phyloP scores from a whole-genome alignment of 2,888 invertebrate genomes.

The Hanleya hanleyi region DNA sequence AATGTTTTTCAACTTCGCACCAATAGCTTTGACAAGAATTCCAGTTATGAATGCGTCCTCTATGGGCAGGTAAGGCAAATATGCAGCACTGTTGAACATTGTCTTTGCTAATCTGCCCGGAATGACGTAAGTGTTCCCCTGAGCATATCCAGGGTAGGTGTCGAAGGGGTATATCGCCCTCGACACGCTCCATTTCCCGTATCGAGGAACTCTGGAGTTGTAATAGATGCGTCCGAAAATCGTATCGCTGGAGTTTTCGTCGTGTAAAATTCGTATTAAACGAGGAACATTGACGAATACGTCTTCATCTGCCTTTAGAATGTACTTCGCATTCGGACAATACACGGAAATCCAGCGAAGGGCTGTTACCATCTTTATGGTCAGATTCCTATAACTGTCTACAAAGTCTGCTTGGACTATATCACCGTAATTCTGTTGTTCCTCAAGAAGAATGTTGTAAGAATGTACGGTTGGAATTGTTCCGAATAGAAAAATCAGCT shows the following conservation, averaged over 20 bases:
- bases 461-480: not conserved
- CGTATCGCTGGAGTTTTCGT: not conserved
- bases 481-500: not conserved
- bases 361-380: not conserved
- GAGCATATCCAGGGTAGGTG: slow-evolving; percentile 12
- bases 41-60: slow-evolving; percentile 18
- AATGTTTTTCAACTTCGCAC: not conserved
- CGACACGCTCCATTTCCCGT: slow-evolving; percentile 11
- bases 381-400: not conserved
- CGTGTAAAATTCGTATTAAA: not conserved
- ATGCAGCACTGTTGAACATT: not conserved
- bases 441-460: not conserved
- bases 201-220: not conserved
- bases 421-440: not conserved
- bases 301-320: not conserved
- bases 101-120: not conserved
- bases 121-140: slow-evolving; percentile 16
- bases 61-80: slow-evolving; percentile 16
- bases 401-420: not conserved
- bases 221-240: not conserved
- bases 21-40: not conserved
- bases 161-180: slow-evolving; percentile 2
- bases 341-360: not conserved
- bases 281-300: not conserved
- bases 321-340: not conserved